These are phyloP conservation scores for Dryadula phaetusa DNA, from an alignment of 2,888 invertebrate species.

Conservation along the genomic window DNA sequence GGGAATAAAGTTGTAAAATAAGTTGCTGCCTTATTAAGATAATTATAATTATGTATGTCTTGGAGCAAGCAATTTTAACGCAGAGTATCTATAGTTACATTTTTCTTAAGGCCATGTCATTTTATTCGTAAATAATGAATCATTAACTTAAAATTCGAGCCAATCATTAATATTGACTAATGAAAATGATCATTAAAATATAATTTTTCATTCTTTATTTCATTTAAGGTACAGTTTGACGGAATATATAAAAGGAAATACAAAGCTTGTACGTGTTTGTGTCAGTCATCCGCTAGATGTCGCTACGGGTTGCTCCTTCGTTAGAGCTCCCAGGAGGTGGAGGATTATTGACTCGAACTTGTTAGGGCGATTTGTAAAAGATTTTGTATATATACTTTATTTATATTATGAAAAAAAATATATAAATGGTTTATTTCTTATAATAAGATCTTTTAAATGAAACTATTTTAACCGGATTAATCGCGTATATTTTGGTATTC, in stretches of 20 bases:
- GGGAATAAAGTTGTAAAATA: constrained; percentile 20
- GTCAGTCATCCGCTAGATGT: constrained; percentile 54
- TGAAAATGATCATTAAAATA: neutral
- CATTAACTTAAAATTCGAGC: neutral
- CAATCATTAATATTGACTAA: too few species aligned
- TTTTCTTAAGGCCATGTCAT: neutral
- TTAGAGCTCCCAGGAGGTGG: constrained; percentile 31
- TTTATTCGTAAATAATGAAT: neutral
- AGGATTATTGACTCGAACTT: neutral
- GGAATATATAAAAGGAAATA: neutral
- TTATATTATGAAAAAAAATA: neutral
- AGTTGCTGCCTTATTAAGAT: constrained; percentile 17
- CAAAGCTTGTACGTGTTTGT: constrained; percentile 7
- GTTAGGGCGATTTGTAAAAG: neutral
- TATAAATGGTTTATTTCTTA: neutral
- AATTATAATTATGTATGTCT: constrained; percentile 6
- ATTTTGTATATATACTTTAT: neutral
- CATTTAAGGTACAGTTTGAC: neutral
- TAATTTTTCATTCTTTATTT: neutral
- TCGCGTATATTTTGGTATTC: too few species aligned
- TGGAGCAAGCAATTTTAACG: neutral
- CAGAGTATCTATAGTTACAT: neutral
- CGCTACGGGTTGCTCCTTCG: constrained; percentile 38
- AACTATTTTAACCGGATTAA: too few species aligned
- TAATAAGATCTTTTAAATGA: too few species aligned